Conservation (phyloP, 2,888 invertebrate species). For the Tuberolachnus salignus region DNA sequence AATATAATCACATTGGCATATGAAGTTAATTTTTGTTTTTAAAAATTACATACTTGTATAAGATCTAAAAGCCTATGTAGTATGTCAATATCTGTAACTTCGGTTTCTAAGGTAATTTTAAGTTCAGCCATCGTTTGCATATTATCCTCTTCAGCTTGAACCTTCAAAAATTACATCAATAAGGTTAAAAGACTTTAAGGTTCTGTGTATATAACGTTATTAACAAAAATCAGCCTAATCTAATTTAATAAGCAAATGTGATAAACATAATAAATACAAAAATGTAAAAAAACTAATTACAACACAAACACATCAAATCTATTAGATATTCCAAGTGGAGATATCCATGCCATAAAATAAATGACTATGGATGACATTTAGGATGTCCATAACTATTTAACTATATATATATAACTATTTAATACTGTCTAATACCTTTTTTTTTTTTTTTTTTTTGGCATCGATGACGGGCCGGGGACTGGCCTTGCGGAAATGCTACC, state of each 20-base stretch:
- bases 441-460: no score
- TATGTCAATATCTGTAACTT: background rate
- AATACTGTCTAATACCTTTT: no score
- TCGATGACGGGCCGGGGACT: no score
- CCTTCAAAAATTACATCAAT: background rate
- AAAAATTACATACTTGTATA: conserved; percentile 9
- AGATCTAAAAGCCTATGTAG: background rate
- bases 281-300: background rate
- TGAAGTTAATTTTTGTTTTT: background rate
- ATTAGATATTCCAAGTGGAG: no score
- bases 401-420: no score
- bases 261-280: background rate
- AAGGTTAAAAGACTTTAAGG: background rate
- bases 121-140: background rate
- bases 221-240: background rate
- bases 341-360: no score
- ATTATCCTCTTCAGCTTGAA: background rate
- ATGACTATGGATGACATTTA: no score
- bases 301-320: no score
- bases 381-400: no score
- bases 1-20: background rate
- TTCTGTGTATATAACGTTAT: background rate
- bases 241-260: no score
- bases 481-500: no score
- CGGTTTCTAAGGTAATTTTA: background rate